phyloP scores from a whole-genome alignment of 2,888 invertebrate species.

The Andrena trimmerana region DNA sequence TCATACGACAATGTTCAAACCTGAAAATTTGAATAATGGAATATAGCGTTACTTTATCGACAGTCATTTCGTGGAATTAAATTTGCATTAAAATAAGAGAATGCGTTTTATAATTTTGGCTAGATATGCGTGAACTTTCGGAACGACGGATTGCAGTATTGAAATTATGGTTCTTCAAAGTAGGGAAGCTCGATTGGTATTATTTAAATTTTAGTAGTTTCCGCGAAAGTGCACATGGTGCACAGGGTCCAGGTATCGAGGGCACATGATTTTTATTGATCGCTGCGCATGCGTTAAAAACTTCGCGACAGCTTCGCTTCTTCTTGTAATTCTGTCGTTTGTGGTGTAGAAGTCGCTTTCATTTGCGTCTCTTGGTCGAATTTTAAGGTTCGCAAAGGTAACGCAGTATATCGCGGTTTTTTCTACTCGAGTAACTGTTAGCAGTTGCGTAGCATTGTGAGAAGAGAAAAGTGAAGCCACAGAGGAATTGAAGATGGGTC shows the following conservation, averaged over 20 bases:
- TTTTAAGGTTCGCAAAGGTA: conserved; percentile 21
- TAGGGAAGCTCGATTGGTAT: background rate
- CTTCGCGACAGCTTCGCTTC: conserved; percentile 2
- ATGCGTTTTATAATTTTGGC: background rate
- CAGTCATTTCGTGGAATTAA: background rate
- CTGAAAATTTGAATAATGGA: background rate
- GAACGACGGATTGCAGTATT: no score
- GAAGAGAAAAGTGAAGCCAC: background rate
- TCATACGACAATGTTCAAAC: background rate
- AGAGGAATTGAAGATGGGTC: conserved; percentile 58
- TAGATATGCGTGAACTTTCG: background rate
- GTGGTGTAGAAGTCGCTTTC: conserved; percentile 49
- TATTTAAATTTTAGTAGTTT: background rate
- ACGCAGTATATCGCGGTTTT: background rate
- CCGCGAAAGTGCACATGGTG: background rate
- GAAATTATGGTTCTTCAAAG: background rate
- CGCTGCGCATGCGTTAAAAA: conserved; percentile 41
- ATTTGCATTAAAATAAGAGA: background rate
- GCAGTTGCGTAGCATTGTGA: background rate
- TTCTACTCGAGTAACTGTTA: conserved; percentile 12
- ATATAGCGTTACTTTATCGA: background rate
- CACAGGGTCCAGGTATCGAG: background rate
- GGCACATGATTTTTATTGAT: background rate
- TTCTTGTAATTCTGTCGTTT: conserved; percentile 41
- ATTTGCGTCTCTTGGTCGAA: conserved; percentile 52